Conservation (phyloP, 2,797 vertebrate species). For the Xenops minutus region DNA sequence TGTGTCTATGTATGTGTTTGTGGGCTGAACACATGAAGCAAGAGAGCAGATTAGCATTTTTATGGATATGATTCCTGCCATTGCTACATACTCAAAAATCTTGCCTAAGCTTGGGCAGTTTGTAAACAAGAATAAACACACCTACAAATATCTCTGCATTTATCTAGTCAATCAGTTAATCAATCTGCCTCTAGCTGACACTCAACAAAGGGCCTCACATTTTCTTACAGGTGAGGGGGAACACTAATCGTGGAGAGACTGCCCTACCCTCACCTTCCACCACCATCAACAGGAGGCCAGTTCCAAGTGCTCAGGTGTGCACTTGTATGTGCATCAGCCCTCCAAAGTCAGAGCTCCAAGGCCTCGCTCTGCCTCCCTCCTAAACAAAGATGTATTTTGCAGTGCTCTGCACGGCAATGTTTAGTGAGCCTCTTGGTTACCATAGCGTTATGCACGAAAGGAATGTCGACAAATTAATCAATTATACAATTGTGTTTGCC, state of each 20-base stretch:
- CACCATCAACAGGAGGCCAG: neutral
- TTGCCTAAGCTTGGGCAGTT: conserved; percentile 20
- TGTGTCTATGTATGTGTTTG: neutral
- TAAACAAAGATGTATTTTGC: neutral
- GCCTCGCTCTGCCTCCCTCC: neutral
- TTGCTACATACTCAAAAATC: conserved; percentile 40
- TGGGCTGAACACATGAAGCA: conserved; percentile 27
- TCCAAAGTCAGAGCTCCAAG: neutral
- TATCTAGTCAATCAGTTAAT: neutral
- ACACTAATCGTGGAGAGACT: neutral
- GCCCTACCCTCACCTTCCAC: neutral
- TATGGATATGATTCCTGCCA: conserved; percentile 38
- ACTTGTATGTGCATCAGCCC: neutral
- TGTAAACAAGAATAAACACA: conserved; percentile 56
- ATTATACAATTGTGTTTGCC: conserved; percentile 41
- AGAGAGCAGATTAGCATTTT: conserved; percentile 34
- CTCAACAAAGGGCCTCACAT: neutral
- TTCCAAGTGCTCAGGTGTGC: fast-evolving
- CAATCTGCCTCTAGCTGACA: neutral
- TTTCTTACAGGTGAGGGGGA: neutral
- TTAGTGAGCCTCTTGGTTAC: neutral
- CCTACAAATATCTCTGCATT: neutral
- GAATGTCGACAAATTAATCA: conserved; percentile 40
- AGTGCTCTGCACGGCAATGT: neutral
- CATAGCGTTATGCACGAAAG: neutral